Percentiles rank a stretch among this genome's conserved stretches.
Conservation (phyloP, 2,888 invertebrate species). For the Cepaea hortensis region DNA sequence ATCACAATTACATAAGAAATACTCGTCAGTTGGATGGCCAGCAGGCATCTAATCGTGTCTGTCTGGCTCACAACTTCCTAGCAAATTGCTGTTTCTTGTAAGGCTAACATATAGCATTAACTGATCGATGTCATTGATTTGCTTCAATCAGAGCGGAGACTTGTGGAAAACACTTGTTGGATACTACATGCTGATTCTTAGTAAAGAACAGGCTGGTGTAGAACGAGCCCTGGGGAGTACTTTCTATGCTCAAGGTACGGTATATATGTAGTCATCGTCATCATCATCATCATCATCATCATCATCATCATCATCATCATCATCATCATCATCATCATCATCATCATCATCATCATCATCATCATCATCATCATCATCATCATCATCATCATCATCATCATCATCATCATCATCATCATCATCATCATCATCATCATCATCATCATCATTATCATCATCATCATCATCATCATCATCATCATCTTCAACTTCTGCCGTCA, state of each 20-base stretch:
- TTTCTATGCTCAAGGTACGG: conserved; percentile 61
- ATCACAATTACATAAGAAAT: too few species aligned
- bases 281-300: neutral
- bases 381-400: too few species aligned
- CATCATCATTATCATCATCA: neutral
- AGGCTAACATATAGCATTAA: neutral
- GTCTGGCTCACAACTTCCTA: too few species aligned
- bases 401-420: neutral
- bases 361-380: too few species aligned
- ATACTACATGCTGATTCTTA: conserved; percentile 63
- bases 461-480: too few species aligned
- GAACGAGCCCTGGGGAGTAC: conserved; percentile 65
- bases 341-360: too few species aligned
- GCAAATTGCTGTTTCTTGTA: too few species aligned
- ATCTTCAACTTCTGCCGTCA: too few species aligned
- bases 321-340: neutral
- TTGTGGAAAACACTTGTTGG: conserved; percentile 62
- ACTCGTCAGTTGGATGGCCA: too few species aligned
- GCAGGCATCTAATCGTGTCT: too few species aligned
- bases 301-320: conserved; percentile 14
- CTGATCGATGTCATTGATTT: neutral
- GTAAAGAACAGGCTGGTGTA: conserved; percentile 64
- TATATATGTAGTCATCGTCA: too few species aligned
- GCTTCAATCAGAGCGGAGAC: conserved; percentile 38
- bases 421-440: conserved; percentile 14